Base-by-base conservation (phyloP, 2,888 invertebrate genomes). In the Synergus gifuensis region DNA sequence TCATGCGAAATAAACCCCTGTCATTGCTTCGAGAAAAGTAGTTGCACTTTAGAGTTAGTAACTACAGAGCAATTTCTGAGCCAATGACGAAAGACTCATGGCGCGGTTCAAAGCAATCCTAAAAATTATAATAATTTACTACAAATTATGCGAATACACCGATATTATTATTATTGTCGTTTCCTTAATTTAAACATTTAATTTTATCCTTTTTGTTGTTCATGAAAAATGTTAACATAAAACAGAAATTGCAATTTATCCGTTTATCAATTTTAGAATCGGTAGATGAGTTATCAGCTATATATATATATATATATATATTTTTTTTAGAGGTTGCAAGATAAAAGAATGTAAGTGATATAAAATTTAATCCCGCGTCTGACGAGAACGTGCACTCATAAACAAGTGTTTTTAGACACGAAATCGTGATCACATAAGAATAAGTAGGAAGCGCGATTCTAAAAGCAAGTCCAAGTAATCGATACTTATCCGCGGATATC, bases 321-420 rank as follows among this genome's bases (percentile, higher is more conserved):
- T 28, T 28, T 28, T 28, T 0, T 28, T 28, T 28, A 28, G 22
- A 11, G 62, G 5, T 28, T 28, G 2, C 5, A 28, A 14, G 18
- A 22, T 4, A 22, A 62, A 28, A 62, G 12, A 12, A 11, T 22
- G 12, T 60, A 22, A 60, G 60, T 60, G 12, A 62, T 28, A 22
- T 62, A 12, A 62, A 28, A 62, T 12, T 14, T 28, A 8, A 22
- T 49, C 28, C 42, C 42, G 9, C 28, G 46, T 46, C 62, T 22
- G 4, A 28, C 4, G 40, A 28, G 14, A 76, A 76, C 76, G 76
- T 76, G 76, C 22, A 44, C 49, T 76, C 63, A 63, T 62, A 76
- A 69, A 76, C 76, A 76, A 76, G 76, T 76, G 63, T 76, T 63
- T 62, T 63, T 2, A 76, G 62, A 63, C 76, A 76, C 63, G 63